phyloP scores from a whole-genome alignment of 2,888 invertebrate genomes.

The Drosophila demipolita region DNA sequence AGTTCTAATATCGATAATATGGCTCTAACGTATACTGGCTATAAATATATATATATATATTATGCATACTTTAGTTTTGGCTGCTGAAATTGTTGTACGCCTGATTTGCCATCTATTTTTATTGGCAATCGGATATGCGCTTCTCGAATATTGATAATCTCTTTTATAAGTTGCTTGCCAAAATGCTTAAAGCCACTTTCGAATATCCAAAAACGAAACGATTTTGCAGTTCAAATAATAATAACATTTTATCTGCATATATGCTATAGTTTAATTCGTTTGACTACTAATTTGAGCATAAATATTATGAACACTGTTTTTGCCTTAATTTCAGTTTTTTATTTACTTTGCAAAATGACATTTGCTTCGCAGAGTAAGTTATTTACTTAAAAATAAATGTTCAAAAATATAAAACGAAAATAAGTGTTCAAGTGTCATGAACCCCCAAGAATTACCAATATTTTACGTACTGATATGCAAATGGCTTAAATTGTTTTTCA shows the following conservation, averaged over 20 bases:
- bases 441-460: conserved; percentile 16
- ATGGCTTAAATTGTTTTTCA: conserved; percentile 36
- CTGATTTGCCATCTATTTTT: conserved; percentile 32
- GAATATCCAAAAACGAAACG: not conserved
- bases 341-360: not conserved
- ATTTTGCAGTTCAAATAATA: not conserved
- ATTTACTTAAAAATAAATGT: not conserved
- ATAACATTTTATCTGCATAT: not conserved
- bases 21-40: conserved; percentile 50
- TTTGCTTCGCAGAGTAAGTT: not conserved
- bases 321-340: not conserved
- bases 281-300: too few species aligned
- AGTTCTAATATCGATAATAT: conserved; percentile 73
- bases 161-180: not conserved
- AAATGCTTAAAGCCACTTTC: not conserved
- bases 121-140: conserved; percentile 26
- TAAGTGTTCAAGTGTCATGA: conserved; percentile 8
- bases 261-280: too few species aligned
- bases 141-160: not conserved
- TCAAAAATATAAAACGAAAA: not conserved
- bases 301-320: not conserved
- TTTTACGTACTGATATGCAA: conserved; percentile 29
- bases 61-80: conserved; percentile 24
- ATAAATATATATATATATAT: conserved; percentile 49
- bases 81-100: conserved; percentile 2